Conservation (phyloP, 2,888 invertebrate species). For the Synergus umbraculus region DNA sequence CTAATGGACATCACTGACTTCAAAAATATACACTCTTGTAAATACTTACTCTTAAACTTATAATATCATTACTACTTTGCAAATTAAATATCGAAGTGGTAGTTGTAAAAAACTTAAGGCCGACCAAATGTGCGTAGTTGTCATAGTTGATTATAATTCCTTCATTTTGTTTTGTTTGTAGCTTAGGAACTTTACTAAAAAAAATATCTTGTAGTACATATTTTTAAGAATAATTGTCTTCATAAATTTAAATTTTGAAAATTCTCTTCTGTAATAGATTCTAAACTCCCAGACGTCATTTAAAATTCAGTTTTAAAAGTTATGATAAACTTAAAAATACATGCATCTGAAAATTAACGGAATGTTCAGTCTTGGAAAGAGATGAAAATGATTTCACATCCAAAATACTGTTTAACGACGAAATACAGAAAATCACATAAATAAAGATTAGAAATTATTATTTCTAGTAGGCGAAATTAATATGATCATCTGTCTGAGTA, state of each 20-base stretch:
- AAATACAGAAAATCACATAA: background rate
- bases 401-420: constrained; percentile 17
- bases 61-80: constrained; percentile 13
- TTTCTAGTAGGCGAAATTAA: background rate
- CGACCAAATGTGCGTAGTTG: constrained; percentile 21
- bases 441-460: background rate
- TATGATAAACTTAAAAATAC: constrained; percentile 13
- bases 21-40: constrained; percentile 13
- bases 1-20: background rate
- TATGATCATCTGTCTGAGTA: background rate
- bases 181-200: too few relatives aligned
- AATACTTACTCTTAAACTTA: background rate
- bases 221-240: too few relatives aligned
- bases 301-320: background rate
- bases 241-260: too few relatives aligned
- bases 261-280: background rate
- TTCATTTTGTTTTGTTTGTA: background rate
- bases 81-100: constrained; percentile 1
- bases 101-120: constrained; percentile 8
- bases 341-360: background rate
- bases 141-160: background rate
- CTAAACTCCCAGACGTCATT: background rate
- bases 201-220: too few relatives aligned
- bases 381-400: constrained; percentile 11
- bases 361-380: constrained; percentile 37